Evolutionary conservation across 2,797 vertebrate genomes (phyloP).

Genomic region (Ptychadena robeensis): DNA sequence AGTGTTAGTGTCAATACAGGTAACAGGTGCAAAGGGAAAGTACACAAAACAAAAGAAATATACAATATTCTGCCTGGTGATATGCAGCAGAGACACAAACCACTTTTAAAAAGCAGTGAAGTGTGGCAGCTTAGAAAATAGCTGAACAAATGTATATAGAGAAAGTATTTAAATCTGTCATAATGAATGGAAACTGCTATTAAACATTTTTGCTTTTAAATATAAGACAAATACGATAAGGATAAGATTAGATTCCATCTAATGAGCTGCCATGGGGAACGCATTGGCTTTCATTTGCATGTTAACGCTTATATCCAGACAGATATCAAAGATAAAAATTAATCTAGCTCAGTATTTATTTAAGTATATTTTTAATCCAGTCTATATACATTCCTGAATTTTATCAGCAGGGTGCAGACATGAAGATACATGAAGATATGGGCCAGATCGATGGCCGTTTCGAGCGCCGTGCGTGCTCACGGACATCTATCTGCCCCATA

Average conservation of each 20-base stretch:
- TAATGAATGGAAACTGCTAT: background rate
- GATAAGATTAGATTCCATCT: background rate
- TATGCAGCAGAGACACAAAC: background rate
- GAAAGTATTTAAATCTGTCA: background rate
- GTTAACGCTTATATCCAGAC: no score
- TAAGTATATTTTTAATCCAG: no score
- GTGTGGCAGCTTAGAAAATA: background rate
- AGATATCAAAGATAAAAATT: no score
- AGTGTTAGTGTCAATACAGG: slow-evolving; percentile 31
- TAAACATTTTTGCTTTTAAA: background rate
- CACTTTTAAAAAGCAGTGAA: background rate
- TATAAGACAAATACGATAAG: background rate
- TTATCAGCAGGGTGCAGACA: no score
- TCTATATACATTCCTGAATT: no score
- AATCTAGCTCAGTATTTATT: no score
- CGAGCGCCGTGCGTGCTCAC: no score
- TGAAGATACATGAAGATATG: no score
- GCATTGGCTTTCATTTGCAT: no score
- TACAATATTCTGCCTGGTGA: slow-evolving; percentile 19
- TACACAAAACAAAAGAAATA: slow-evolving; percentile 23
- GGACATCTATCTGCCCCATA: no score
- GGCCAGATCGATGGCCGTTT: no score
- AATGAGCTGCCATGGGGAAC: background rate
- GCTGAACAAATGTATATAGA: background rate
- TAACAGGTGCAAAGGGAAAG: slow-evolving; percentile 32